Conservation (phyloP, 2,797 vertebrate species). For the Zenarchopterus dispar region DNA sequence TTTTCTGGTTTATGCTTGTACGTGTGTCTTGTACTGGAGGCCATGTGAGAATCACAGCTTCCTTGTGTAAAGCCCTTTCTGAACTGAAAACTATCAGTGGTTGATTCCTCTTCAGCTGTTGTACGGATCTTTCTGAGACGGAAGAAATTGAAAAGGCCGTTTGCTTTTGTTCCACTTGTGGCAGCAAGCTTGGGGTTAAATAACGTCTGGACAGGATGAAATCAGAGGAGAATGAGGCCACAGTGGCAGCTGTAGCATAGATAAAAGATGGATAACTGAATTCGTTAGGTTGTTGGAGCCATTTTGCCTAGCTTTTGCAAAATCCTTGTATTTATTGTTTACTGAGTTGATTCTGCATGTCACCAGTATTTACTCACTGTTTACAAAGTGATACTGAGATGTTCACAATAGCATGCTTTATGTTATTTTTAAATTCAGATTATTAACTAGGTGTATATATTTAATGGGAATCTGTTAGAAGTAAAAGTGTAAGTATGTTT, state of each 20-base stretch:
- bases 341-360: constrained; percentile 82
- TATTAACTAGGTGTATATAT: constrained; percentile 69
- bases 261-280: constrained; percentile 27
- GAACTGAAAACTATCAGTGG: constrained; percentile 40
- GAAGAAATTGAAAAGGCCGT: constrained; percentile 25
- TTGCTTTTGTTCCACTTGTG: constrained; percentile 32
- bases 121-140: constrained; percentile 17
- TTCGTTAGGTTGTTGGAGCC: constrained; percentile 22
- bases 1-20: constrained; percentile 29
- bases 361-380: constrained; percentile 72
- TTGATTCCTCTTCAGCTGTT: constrained; percentile 27
- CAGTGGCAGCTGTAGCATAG: constrained; percentile 51
- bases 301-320: constrained; percentile 44
- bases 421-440: constrained; percentile 40
- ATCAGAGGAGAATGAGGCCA: constrained; percentile 18
- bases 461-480: constrained; percentile 42
- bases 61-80: constrained; percentile 47
- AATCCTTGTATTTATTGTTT: constrained; percentile 47
- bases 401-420: constrained; percentile 73
- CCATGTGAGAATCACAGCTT: constrained; percentile 51
- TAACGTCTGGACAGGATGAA: constrained; percentile 12
- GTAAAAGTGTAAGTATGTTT: constrained; percentile 17
- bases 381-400: constrained; percentile 68
- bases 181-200: constrained; percentile 8
- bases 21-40: constrained; percentile 61